Evolutionary conservation across 2,888 invertebrate species (phyloP), one percentile per base, ranked within the genome.

Genomic region (Erannis defoliaria): DNA sequence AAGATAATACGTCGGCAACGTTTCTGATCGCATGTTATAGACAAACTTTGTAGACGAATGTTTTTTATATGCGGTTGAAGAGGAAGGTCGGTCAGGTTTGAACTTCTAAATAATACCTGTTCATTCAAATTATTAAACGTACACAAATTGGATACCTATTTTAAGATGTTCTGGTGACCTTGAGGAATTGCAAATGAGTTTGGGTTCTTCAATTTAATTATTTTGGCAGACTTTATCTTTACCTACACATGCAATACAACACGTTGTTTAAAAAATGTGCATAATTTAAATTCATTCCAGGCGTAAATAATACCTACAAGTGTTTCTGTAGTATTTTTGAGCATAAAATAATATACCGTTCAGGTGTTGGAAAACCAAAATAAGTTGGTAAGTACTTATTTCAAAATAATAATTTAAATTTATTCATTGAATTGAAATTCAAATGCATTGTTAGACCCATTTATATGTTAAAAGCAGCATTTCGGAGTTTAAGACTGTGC

Each of bases 1-100:
- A 72, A 64, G 69, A 72, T 26, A 33, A 33, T 67, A 67, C 62
- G 53, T 66, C 62, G 56, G 67, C 68, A 64, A 31, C 38, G 72
- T 73, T 63, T 57, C 64, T 71, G 72, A 74, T 71, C 67, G 69
- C 51, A n/a, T 8, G 26, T 29, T 26, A 26, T 2, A 26, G 58
- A 55, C 73, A 21, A 72, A 64, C 69, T 73, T 73, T 72, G 12
- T 33, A 35, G 23, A 23, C 23, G 9, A 35, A 35, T 23, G 33
- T 19, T 19, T 31, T 73, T 65, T 72, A 70, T 68, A 65, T 66
- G 61, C 63, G 29, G 38, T 53, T 26, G 14, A 48, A 42, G 46
- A 29, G 33, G 53, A 58, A 70, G 68, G 79, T 77, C 67, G 55
- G 0, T 31, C 50, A 14, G 14, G 16, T 40, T 61, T 62, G 65